A percentile compares a stretch with the other conserved stretches of the same genome.
These are phyloP conservation scores for Mormyrus iriodes DNA, from an alignment of 2,113 vertebrate species.

Conservation along the genomic window DNA sequence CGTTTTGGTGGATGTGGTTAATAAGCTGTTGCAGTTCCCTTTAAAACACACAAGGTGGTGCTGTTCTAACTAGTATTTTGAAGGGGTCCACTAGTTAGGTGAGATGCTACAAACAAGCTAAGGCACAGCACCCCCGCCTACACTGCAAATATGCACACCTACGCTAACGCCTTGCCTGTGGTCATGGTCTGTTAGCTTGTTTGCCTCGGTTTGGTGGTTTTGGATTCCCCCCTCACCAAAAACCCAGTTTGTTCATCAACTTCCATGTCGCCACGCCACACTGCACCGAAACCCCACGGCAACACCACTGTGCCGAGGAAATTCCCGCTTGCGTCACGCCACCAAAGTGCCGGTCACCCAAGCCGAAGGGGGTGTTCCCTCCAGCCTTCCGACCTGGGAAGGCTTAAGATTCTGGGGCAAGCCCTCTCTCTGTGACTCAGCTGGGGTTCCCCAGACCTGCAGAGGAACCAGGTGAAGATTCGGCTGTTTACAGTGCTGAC, in stretches of 20 bases:
- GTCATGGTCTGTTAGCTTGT: background rate
- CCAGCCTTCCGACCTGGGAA: background rate
- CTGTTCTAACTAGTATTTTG: background rate
- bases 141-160: background rate
- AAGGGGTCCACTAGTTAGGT: background rate
- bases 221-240: background rate
- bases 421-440: constrained; percentile 7
- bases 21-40: background rate
- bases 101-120: background rate
- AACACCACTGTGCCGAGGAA: background rate
- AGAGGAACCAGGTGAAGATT: background rate
- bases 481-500: background rate
- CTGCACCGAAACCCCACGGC: background rate
- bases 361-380: background rate
- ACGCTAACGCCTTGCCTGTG: background rate
- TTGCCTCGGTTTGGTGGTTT: background rate
- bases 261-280: constrained; percentile 4
- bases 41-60: background rate
- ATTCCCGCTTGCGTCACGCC: constrained; percentile 16
- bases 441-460: background rate
- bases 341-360: background rate
- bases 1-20: background rate
- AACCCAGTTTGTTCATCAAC: background rate
- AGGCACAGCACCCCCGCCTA: background rate
- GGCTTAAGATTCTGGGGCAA: background rate